Evolutionary conservation across 92 coral and sea anemone genomes (phyloP), one percentile per base, ranked within the genome.

Genomic region (Micromussa lordhowensis): DNA sequence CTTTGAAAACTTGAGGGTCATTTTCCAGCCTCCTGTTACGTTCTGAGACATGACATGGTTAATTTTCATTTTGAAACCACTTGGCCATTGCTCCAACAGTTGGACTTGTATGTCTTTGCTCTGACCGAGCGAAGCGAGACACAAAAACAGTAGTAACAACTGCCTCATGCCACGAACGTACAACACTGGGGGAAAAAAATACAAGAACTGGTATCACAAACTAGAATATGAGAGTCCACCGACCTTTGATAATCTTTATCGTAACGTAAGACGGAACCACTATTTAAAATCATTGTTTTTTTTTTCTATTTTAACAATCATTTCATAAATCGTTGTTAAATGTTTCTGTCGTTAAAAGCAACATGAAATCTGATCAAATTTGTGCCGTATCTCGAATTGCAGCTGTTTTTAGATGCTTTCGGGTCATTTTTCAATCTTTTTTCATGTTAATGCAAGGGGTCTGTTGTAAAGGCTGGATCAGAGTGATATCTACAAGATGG

Each of bases 1-100:
- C 51, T 87, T 93, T 49, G 79, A 68, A 32, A 93, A 89, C 72
- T 87, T 79, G 31, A 93, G 81, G 22, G 78, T 54, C 84, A 93
- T 90, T 58, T 85, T 83, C 95, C 95, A 93, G 54, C 95, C 95
- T 22, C 91, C 88, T 7, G 5, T 28, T 14, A 87, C 91, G 40
- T 59, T 77, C 18, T 88, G 77, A 16, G 44, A 35, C 75, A 86
- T 15, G 7, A 66, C 40, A 24, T 86, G 85, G 24, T 51, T 76
- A 26, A 91, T 55, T 30, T 81, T 59, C 77, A 69, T 66, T 91
- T 91, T 91, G 75, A 91, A 86, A 35, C 93, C 93, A 3, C 24
- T 82, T 1, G 70, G 70, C 93, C 93, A 91, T 16, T 85, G 61
- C 5, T 75, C 29, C n/a, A 54, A 2, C 32, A 85, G 36, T 48